Evolutionary conservation across 2,888 invertebrate species (phyloP), one percentile per base, ranked within the genome.

Genomic region (Caenorhabditis imperialis): DNA sequence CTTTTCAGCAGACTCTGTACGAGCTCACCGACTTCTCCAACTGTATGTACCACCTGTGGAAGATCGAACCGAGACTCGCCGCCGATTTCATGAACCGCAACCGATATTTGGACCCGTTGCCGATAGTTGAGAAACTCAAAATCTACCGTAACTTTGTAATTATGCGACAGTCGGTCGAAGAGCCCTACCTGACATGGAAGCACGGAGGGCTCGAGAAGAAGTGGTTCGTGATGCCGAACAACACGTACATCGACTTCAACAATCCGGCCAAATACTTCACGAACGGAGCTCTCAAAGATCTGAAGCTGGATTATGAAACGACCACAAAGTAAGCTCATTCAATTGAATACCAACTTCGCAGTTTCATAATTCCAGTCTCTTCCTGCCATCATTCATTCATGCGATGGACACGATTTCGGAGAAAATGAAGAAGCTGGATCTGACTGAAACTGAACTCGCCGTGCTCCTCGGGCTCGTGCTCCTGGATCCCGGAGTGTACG

Each of bases 221-320:
- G 18, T 79, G 82, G 78, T 85, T 84, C 78, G 80, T 85, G 33
- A 85, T 86, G 85, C 81, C 84, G 6, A 85, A 85, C 67, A 83
- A 81, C 22, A 76, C 76, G 10, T 85, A 79, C 67, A 75, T 85
- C 48, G 81, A 79, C 47, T 82, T 83, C 50, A 77, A 75, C 20
- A 53, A 79, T 20, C 72, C 77, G 5, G 81, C 83, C n/a, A 70
- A 81, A 16, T 85, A 85, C 69, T 85, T 83, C 51, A 58, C 63
- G 10, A 71, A 75, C 22, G 77, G 76, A 0, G 75, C 77, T 10
- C 61, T 85, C 67, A 75, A 78, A 35, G 83, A 73, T 40, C 62
- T 85, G 48, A 86, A 85, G 22, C 72, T 85, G 30, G 85, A 83
- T 58, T 81, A 79, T 57, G 63, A 71, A 14, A 79, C 82, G 7